Evolutionary conservation across 2,888 invertebrate species (phyloP).

Genomic region (Rhabditophanes sp.): DNA sequence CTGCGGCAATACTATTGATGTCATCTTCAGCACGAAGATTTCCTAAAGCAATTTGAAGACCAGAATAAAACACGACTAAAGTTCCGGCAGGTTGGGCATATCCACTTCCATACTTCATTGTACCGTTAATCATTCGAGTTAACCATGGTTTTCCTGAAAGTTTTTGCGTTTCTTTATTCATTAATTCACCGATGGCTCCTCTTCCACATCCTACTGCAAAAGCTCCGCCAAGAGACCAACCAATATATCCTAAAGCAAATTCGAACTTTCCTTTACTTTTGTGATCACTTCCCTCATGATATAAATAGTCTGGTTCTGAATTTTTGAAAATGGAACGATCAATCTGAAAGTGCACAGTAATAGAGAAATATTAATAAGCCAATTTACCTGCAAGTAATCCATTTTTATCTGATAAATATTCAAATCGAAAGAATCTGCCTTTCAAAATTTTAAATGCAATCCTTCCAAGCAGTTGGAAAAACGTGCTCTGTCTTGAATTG

Average conservation of each 20-base stretch:
- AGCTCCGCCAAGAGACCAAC: slow-evolving; percentile 34
- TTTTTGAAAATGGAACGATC: slow-evolving; percentile 36
- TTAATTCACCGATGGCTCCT: slow-evolving; percentile 31
- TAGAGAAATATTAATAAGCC: slow-evolving; percentile 4
- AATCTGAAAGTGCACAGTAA: slow-evolving; percentile 18
- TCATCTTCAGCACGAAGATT: slow-evolving; percentile 34
- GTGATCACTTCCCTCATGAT: slow-evolving; percentile 32
- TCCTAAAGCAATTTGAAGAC: slow-evolving; percentile 29
- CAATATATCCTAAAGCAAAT: slow-evolving; percentile 39
- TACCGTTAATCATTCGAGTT: slow-evolving; percentile 39
- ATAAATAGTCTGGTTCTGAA: slow-evolving; percentile 35
- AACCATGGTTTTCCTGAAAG: slow-evolving; percentile 35
- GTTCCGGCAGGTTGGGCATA: slow-evolving; percentile 36
- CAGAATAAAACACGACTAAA: slow-evolving; percentile 37
- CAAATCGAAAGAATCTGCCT: no score
- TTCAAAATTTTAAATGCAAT: no score
- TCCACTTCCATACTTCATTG: slow-evolving; percentile 39
- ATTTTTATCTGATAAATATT: no score
- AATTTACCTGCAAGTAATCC: slow-evolving; percentile 3
- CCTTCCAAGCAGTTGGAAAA: no score
- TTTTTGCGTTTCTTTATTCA: slow-evolving; percentile 32
- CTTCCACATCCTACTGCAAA: slow-evolving; percentile 32
- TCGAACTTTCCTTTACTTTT: slow-evolving; percentile 37
- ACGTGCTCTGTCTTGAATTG: no score
- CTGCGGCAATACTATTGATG: slow-evolving; percentile 35